Percentiles rank a stretch among this genome's conserved stretches.
phyloP scores from a whole-genome alignment of 2,888 invertebrate genomes.

The Mesorhabditis sp. region DNA sequence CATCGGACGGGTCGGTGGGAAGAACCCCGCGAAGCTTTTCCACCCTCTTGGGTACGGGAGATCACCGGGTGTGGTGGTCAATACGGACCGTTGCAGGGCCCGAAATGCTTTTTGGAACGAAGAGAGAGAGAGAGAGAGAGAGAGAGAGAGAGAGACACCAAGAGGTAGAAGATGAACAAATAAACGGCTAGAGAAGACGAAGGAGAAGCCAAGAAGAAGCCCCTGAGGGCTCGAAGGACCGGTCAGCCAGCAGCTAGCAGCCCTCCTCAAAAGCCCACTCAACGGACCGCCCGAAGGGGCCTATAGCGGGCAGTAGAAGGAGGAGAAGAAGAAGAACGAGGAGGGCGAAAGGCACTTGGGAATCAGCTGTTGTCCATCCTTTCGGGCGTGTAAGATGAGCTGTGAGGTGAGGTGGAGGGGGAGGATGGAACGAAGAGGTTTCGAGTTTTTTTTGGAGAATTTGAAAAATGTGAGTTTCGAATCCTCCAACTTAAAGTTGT shows the following conservation, averaged over 20 bases:
- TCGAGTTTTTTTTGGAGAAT: too few relatives aligned
- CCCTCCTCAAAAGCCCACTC: slow-evolving; percentile 6
- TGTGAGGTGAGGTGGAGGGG: slow-evolving; percentile 8
- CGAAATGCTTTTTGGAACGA: slow-evolving; percentile 16
- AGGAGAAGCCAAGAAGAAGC: too few relatives aligned
- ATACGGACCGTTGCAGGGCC: slow-evolving; percentile 15
- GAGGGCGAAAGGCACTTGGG: slow-evolving; percentile 19
- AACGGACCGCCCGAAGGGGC: slow-evolving; percentile 6
- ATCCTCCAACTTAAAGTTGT: too few relatives aligned
- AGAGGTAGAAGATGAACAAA: too few relatives aligned
- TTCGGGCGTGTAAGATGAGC: background rate
- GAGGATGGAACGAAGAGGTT: background rate
- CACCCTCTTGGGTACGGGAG: background rate
- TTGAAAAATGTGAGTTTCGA: too few relatives aligned
- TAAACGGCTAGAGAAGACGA: too few relatives aligned
- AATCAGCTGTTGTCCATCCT: slow-evolving; percentile 18
- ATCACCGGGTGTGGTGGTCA: slow-evolving; percentile 5
- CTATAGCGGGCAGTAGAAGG: slow-evolving; percentile 14
- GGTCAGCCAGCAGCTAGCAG: too few relatives aligned
- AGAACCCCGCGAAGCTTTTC: background rate
- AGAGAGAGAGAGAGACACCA: background rate
- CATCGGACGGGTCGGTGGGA: background rate
- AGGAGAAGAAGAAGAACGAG: background rate
- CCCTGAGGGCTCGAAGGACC: too few relatives aligned
- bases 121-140: slow-evolving; percentile 14